phyloP scores from a whole-genome alignment of 2,797 vertebrate genomes.

The Leuciscus waleckii region DNA sequence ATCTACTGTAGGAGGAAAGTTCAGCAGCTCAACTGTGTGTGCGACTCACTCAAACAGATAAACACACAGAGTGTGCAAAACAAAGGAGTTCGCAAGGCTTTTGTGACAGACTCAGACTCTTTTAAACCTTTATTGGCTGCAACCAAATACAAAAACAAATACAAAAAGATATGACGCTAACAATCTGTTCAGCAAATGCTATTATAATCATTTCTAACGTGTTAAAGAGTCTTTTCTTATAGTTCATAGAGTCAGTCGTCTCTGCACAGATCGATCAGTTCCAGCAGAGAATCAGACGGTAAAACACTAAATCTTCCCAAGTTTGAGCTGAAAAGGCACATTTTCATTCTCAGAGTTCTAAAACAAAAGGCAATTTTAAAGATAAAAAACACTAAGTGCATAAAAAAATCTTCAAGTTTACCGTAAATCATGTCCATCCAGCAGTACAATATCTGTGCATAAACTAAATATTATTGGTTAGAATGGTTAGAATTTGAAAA shows the following conservation, averaged over 20 bases:
- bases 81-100: not conserved
- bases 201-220: not conserved
- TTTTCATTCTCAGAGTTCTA: not conserved
- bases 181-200: not conserved
- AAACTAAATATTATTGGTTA: not conserved
- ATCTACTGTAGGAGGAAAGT: slow-evolving; percentile 74
- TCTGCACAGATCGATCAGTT: not conserved
- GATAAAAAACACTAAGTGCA: not conserved
- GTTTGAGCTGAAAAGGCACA: not conserved
- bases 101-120: not conserved
- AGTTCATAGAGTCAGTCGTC: not conserved
- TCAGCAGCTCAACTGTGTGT: slow-evolving; percentile 37
- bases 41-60: not conserved
- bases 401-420: slow-evolving; percentile 34
- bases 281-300: slow-evolving; percentile 15
- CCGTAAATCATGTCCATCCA: not conserved
- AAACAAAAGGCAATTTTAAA: not conserved
- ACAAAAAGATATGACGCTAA: not conserved
- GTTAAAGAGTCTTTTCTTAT: slow-evolving; percentile 19
- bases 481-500: no score
- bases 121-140: slow-evolving; percentile 25
- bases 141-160: slow-evolving; percentile 10
- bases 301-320: not conserved
- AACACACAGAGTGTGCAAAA: not conserved
- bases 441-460: not conserved